Evolutionary conservation across 2,797 vertebrate genomes (phyloP).

Genomic region (Bufotes viridis): DNA sequence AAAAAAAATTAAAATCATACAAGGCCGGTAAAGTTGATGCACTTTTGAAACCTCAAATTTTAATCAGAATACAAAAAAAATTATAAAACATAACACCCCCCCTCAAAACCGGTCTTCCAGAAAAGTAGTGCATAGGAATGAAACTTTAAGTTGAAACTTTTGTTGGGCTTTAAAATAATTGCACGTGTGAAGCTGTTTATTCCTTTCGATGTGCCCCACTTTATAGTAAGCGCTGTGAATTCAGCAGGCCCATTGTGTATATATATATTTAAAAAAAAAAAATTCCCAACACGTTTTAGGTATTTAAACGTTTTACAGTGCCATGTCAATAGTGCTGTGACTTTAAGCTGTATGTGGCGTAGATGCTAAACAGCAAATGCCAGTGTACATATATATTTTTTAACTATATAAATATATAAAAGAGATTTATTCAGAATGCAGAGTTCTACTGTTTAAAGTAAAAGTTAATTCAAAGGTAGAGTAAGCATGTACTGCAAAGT

Average conservation of each 20-base stretch:
- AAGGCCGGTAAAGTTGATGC: constrained; percentile 32
- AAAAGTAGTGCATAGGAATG: neutral
- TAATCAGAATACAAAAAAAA: neutral
- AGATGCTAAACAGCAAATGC: neutral
- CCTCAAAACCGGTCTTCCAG: constrained; percentile 38
- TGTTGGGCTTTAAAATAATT: neutral
- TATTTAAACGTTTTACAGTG: constrained; percentile 21
- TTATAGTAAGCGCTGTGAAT: neutral
- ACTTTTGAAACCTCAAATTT: constrained; percentile 17
- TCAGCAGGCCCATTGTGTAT: neutral
- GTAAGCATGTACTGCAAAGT: constrained; percentile 34
- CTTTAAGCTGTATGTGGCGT: constrained; percentile 22
- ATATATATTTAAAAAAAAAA: neutral
- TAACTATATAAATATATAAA: constrained; percentile 35
- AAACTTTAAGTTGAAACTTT: neutral
- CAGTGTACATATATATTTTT: constrained; percentile 47
- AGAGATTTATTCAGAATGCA: constrained; percentile 30
- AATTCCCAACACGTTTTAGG: neutral
- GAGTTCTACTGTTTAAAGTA: constrained; percentile 32
- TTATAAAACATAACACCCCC: neutral
- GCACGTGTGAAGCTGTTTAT: neutral
- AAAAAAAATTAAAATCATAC: constrained; percentile 27
- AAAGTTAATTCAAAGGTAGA: constrained; percentile 41
- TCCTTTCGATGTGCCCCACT: neutral
- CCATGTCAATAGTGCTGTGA: constrained; percentile 45